Conservation (phyloP, 2,113 vertebrate genomes). For the Mormoops blainvillei region DNA sequence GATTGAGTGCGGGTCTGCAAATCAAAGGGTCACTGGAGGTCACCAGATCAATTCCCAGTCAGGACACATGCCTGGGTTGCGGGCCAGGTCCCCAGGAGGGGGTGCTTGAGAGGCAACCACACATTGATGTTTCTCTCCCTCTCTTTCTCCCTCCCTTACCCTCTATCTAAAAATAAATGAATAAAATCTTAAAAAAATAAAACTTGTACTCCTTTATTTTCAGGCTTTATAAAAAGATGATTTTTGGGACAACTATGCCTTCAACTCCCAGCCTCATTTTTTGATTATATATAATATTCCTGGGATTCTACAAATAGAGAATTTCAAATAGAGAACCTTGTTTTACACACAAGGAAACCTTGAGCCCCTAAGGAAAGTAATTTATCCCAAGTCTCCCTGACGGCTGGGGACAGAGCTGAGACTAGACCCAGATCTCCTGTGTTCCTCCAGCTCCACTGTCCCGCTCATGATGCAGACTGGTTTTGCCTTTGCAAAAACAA, state of each 20-base stretch:
- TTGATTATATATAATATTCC: neutral
- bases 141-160: too few species aligned
- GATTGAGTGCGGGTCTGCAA: too few species aligned
- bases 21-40: too few species aligned
- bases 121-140: too few species aligned
- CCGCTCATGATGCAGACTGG: neutral
- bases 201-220: neutral
- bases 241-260: neutral
- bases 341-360: neutral
- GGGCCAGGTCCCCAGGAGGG: too few species aligned
- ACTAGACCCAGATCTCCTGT: neutral
- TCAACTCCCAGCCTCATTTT: neutral
- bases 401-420: neutral
- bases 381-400: neutral
- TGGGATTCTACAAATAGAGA: neutral
- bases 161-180: too few species aligned
- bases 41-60: too few species aligned
- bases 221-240: neutral
- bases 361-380: neutral
- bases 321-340: neutral
- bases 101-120: too few species aligned
- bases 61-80: too few species aligned
- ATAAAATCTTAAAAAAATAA: neutral
- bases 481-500: conserved; percentile 17
- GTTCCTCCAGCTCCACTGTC: neutral